Evolutionary conservation across 35 echinoderm and acorn worm genomes (phyloP).

Genomic region (Lytechinus pictus): DNA sequence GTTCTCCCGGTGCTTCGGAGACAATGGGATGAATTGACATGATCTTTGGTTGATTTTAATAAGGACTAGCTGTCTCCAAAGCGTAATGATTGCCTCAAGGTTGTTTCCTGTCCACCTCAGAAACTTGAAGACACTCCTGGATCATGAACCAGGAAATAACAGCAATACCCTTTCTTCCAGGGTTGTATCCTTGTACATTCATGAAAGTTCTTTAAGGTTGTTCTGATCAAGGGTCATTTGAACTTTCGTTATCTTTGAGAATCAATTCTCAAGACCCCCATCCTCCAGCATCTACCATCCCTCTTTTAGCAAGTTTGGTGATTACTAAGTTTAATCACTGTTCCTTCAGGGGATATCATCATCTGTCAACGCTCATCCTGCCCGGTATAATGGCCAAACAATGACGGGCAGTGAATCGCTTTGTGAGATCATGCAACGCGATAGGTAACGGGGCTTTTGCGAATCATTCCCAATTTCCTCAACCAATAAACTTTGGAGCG

Average conservation of each 20-base stretch:
- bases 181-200: background rate
- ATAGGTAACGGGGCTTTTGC: background rate
- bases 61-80: background rate
- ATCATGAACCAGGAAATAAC: background rate
- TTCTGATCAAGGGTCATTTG: background rate
- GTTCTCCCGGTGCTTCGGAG: background rate
- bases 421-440: background rate
- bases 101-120: background rate
- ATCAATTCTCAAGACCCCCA: background rate
- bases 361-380: background rate
- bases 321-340: background rate
- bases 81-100: background rate
- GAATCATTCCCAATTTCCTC: background rate
- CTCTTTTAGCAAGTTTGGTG: background rate
- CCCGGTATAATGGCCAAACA: background rate
- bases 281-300: background rate
- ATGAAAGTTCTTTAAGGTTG: background rate
- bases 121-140: background rate
- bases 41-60: background rate
- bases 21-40: background rate
- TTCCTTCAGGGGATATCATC: background rate
- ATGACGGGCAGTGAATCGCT: background rate
- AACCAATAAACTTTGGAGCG: background rate
- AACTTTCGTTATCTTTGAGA: background rate
- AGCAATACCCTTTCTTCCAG: background rate